These are phyloP conservation scores for Acanthoscelides obtectus DNA, from an alignment of 2,888 invertebrate species.

Conservation along the genomic window DNA sequence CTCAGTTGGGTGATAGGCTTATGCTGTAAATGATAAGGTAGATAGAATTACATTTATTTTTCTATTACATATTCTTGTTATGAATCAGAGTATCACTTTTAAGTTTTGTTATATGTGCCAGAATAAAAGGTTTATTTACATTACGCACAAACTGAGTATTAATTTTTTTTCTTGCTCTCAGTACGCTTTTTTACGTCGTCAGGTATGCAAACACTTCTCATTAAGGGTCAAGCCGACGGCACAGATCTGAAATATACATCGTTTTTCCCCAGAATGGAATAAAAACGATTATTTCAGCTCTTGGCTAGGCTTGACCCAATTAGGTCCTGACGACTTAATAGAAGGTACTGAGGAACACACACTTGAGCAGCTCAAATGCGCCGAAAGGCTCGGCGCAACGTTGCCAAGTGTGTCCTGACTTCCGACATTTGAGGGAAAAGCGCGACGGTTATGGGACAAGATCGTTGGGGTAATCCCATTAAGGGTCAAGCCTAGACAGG, in stretches of 20 bases:
- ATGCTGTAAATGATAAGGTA: not conserved
- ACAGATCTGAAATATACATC: constrained; percentile 8
- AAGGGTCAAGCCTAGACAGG: constrained; percentile 14
- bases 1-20: not conserved
- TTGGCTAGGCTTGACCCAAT: constrained; percentile 13
- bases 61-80: no score
- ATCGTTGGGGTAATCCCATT: not conserved
- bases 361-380: no score
- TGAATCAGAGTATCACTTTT: no score
- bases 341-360: no score
- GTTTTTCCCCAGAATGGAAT: constrained; percentile 10
- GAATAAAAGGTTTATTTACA: no score
- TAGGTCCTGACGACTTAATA: no score
- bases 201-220: constrained; percentile 16
- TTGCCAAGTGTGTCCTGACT: no score
- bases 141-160: no score
- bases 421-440: no score
- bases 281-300: constrained; percentile 7
- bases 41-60: not conserved
- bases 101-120: not conserved
- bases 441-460: no score
- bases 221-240: constrained; percentile 14
- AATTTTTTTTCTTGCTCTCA: not conserved
- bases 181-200: constrained; percentile 15
- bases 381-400: no score